Base-by-base conservation (phyloP, 2,888 invertebrate genomes). In the Nomada ferruginata region DNA sequence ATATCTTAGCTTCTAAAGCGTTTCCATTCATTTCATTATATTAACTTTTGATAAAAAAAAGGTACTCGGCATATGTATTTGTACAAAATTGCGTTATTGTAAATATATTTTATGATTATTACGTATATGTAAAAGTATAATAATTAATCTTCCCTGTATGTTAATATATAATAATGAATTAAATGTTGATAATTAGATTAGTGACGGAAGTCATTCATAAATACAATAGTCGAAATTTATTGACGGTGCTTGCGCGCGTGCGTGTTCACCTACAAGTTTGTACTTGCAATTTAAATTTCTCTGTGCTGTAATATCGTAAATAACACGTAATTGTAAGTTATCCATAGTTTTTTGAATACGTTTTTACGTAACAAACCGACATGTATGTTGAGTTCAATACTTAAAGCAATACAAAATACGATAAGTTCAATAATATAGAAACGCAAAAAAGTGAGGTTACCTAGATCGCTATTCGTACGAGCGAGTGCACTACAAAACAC, bases 361-460 rank as follows among this genome's bases (percentile, higher is more conserved):
- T 36, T 72, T 11, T 55, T 18, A 26, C 18, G n/a, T 53, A 4
- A 26, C 15, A 61, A 18, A 42, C 11, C 52, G 29, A 4, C n/a
- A 69, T 15, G 20, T 36, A 15, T 4, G 29, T 65, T 47, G 57
- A 29, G 42, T 20, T 29, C 9, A 70, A 11, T 18, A 36, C 7
- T 29, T 15, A 52, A 57, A 55, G 53, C 47, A 11, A 36, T 47
- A 42, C 50, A 61, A 20, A 50, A 9, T 52, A 52, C 29, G 26
- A 71, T 26, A 42, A 36, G 13, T 36, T 52, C 20, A n/a, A 3
- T 52, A 60, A 70, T 3, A 52, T 26, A n/a, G n/a, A 18, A 15
- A 10, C 29, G 2, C 18, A 20, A 60, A 61, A 73, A 75, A 86
- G 82, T 87, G 74, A 87, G 87, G 87, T 87, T 87, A 87, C 53